Base-by-base conservation (phyloP, 2,888 invertebrate genomes). In the Bimastos eiseni region DNA sequence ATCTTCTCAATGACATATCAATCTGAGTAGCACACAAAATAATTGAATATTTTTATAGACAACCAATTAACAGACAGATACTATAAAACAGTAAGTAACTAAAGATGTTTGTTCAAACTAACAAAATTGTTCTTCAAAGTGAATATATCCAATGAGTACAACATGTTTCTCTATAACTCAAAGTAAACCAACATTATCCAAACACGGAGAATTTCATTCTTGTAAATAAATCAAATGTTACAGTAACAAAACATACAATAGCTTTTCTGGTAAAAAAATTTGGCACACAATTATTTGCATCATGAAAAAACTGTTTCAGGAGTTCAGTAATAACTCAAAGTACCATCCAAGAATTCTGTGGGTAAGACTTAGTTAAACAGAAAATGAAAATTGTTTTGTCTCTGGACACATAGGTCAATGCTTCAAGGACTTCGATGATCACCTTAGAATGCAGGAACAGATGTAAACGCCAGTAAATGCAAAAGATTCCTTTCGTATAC, bases 111-210 rank as follows among this genome's bases (percentile, higher is more conserved):
- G 30, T 70, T 70, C 11, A 70, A 70, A 30, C 11, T n/a, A 70
- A 70, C 70, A 70, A n/a, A n/a, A 70, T 70, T 70, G 70, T 70
- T 70, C 70, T 70, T 70, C 70, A 70, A 70, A 70, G 70, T 70
- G 70, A 70, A 70, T 70, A 70, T 70, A 6, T 70, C 11, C 70
- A n/a, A 70, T 70, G 70, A 70, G n/a, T 70, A 70, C 30, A 70
- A 70, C 30, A n/a, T 70, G 30, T 13, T 70, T 70, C n/a, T 70
- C 70, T 70, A n/a, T 70, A 70, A n/a, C 70, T 70, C n/a, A 15
- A 17, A 49, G 24, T n/a, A 49, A 49, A 19, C 49, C 70, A 70
- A n/a, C 11, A 70, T 55, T 30, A 30, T 55, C 55, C 30, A 6
- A 55, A 11, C 24, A 55, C 30, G 30, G 24, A 55, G 55, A 55